Percentiles rank a stretch among this genome's conserved stretches.
phyloP scores from a whole-genome alignment of 2,797 vertebrate genomes.

The Eulemur rubriventer region DNA sequence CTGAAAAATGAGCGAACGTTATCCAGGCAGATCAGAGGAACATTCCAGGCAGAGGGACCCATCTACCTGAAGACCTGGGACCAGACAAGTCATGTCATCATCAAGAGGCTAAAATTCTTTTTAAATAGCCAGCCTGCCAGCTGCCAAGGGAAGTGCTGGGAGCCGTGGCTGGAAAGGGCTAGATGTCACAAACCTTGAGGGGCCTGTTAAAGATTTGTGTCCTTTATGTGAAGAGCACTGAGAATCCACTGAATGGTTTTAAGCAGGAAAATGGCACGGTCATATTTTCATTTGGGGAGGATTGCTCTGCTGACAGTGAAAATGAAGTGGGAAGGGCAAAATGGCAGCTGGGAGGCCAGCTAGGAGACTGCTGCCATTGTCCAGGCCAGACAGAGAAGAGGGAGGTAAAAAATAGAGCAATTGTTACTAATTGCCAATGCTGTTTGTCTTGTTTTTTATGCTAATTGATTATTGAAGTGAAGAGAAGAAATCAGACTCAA shows the following conservation, averaged over 20 bases:
- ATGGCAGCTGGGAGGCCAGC: not conserved
- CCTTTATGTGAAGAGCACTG: not conserved
- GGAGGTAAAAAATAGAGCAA: not conserved
- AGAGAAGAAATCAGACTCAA: not conserved
- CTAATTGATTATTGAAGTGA: not conserved
- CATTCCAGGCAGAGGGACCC: not conserved
- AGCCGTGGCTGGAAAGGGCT: not conserved
- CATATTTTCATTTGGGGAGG: not conserved
- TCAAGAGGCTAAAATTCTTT: not conserved
- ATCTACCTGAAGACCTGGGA: not conserved
- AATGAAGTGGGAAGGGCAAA: not conserved
- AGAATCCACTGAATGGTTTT: not conserved
- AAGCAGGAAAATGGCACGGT: not conserved
- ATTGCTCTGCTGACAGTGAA: not conserved
- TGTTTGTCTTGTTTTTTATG: conserved; percentile 4
- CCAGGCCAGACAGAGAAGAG: not conserved
- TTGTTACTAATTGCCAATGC: not conserved
- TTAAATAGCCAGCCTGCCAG: not conserved
- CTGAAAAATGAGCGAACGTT: not conserved
- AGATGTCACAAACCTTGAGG: not conserved
- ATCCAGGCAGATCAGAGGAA: not conserved
- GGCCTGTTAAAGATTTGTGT: not conserved
- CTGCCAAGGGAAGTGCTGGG: not conserved
- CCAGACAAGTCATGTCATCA: not conserved
- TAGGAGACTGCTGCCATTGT: not conserved